phyloP scores from a whole-genome alignment of 2,888 invertebrate species.

The Agrypnus murinus region DNA sequence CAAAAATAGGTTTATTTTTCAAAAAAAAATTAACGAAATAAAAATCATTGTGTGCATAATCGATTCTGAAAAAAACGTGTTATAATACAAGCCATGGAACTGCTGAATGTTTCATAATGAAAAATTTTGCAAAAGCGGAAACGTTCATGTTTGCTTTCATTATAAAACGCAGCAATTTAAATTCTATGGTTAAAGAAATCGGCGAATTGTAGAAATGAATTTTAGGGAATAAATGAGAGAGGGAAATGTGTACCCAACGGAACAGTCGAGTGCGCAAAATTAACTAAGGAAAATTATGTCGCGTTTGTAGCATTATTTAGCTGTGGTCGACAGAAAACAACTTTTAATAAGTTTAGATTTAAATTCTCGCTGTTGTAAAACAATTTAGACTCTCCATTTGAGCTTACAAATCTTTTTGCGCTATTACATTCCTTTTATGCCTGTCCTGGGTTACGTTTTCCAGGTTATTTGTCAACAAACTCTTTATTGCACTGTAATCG shows the following conservation, averaged over 20 bases:
- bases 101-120: too few species aligned
- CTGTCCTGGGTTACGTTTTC: too few species aligned
- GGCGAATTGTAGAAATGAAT: conserved; percentile 23
- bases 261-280: conserved; percentile 11
- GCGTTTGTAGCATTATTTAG: conserved; percentile 20
- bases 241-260: not conserved
- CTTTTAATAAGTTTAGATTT: conserved; percentile 23
- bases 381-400: too few species aligned
- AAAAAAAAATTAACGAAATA: not conserved
- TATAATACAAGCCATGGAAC: too few species aligned
- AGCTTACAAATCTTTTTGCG: too few species aligned
- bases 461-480: too few species aligned
- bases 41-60: too few species aligned
- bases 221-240: conserved; percentile 25
- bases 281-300: conserved; percentile 8
- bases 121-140: not conserved
- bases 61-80: not conserved
- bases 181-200: not conserved
- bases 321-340: conserved; percentile 21
- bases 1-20: conserved; percentile 12
- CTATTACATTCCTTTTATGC: too few species aligned
- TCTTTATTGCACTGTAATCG: too few species aligned
- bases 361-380: conserved; percentile 15
- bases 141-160: conserved; percentile 4
- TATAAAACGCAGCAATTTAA: not conserved